Evolutionary conservation across 2,888 invertebrate genomes (phyloP).

Genomic region (Apamea monoglypha): DNA sequence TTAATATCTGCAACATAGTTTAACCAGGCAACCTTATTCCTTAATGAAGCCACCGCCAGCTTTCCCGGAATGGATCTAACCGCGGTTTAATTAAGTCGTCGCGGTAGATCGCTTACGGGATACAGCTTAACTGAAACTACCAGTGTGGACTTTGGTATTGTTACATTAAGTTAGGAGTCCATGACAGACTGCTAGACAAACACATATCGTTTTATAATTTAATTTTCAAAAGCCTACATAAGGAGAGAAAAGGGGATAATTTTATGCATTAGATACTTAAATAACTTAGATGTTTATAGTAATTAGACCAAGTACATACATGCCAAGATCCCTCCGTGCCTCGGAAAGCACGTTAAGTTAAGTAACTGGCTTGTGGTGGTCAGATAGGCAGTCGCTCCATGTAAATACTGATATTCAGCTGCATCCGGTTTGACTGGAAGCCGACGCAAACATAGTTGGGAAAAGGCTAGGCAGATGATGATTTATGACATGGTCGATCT

Average conservation of each 20-base stretch:
- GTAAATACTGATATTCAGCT: too few species aligned
- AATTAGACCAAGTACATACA: too few species aligned
- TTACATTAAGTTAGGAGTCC: not conserved
- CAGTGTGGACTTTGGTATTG: not conserved
- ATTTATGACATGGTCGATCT: too few species aligned
- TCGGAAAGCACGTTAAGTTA: too few species aligned
- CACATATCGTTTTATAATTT: not conserved
- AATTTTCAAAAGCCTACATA: too few species aligned
- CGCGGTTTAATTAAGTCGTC: constrained; percentile 65
- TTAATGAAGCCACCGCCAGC: constrained; percentile 57
- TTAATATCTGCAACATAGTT: constrained; percentile 22
- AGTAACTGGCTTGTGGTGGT: too few species aligned
- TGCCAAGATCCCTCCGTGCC: too few species aligned
- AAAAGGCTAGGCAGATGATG: too few species aligned
- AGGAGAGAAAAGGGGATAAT: not conserved
- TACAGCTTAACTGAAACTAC: constrained; percentile 12
- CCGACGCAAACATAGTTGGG: too few species aligned
- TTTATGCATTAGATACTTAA: not conserved
- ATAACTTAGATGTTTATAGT: too few species aligned
- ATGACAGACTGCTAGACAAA: not conserved
- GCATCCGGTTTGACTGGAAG: too few species aligned
- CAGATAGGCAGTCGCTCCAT: too few species aligned
- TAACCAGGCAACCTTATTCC: constrained; percentile 17
- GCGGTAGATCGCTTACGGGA: constrained; percentile 27
- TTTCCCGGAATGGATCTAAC: constrained; percentile 53